A percentile compares a stretch with the other conserved stretches of the same genome.
Conservation (phyloP, 2,888 invertebrate species). For the Tetanocera ferruginea region DNA sequence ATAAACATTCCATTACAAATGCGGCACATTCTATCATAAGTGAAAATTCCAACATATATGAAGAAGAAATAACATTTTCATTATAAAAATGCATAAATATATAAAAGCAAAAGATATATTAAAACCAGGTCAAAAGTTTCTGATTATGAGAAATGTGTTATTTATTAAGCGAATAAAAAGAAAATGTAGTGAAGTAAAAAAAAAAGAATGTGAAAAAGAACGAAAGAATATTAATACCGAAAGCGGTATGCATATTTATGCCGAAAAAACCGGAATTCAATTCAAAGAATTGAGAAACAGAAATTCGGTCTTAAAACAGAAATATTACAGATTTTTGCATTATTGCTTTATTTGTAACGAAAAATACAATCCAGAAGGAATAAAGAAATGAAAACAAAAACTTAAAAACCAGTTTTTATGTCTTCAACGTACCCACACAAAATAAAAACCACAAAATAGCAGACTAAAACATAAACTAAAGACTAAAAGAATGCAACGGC, state of each 20-base stretch:
- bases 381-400: neutral
- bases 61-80: too few species aligned
- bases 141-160: too few species aligned
- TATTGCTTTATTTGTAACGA: neutral
- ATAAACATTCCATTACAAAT: neutral
- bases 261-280: neutral
- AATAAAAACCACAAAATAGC: neutral
- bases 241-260: neutral
- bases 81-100: too few species aligned
- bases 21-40: neutral
- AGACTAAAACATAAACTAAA: neutral
- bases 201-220: neutral
- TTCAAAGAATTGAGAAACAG: too few species aligned
- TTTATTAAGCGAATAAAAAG: neutral
- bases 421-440: conserved; percentile 8
- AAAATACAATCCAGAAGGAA: neutral
- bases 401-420: conserved; percentile 22
- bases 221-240: too few species aligned
- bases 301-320: neutral
- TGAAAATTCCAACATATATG: too few species aligned
- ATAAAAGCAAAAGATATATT: too few species aligned
- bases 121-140: too few species aligned
- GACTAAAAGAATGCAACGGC: neutral
- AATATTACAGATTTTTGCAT: neutral
- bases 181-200: neutral